Percentiles rank a stretch among this genome's conserved stretches.
Conservation (phyloP, 64 coral and sea anemone genomes). For the Montipora sp. region DNA sequence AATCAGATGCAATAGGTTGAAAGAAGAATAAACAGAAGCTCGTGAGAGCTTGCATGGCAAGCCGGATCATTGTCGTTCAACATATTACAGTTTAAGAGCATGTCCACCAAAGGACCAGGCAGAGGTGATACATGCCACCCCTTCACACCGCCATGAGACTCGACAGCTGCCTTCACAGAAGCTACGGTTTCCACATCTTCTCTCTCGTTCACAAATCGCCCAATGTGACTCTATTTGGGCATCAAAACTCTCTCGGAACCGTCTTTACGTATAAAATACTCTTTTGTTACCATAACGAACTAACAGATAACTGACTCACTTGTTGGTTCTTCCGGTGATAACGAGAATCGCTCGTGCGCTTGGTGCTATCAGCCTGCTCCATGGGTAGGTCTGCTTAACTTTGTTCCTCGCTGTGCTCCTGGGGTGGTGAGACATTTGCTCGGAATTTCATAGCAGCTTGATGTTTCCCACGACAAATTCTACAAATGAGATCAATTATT, state of each 20-base stretch:
- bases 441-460: not conserved
- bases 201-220: constrained; percentile 1
- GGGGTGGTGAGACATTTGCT: not conserved
- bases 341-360: not conserved
- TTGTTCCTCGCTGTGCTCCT: not conserved
- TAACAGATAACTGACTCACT: not conserved
- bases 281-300: not conserved
- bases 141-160: no score
- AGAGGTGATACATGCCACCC: no score
- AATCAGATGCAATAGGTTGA: no score
- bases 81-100: no score
- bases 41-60: no score
- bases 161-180: no score
- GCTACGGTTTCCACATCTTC: not conserved
- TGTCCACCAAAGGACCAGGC: no score
- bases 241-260: not conserved
- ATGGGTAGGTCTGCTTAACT: constrained; percentile 1
- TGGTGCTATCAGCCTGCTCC: not conserved
- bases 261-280: not conserved
- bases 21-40: no score
- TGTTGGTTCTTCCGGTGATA: not conserved
- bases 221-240: not conserved
- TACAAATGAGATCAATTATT: constrained; percentile 4
- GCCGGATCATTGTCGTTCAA: no score
- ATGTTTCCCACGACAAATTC: not conserved